Evolutionary conservation across 2,888 invertebrate genomes (phyloP).

Genomic region (Eumerus sabulonum): DNA sequence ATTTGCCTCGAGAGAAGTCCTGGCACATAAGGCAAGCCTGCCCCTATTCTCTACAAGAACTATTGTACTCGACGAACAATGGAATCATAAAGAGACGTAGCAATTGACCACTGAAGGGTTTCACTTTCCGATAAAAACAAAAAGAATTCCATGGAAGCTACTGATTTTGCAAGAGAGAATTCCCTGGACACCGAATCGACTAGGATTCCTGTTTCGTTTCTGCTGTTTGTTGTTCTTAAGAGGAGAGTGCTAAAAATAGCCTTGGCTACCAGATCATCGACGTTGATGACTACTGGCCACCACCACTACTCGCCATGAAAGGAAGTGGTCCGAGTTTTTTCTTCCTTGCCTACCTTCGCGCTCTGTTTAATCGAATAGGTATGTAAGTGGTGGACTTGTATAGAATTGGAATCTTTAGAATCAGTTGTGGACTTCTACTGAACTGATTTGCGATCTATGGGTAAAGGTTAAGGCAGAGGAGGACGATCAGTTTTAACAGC

Average conservation of each 20-base stretch:
- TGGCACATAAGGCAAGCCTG: constrained; percentile 17
- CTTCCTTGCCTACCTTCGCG: too few species aligned
- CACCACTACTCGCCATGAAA: constrained; percentile 22
- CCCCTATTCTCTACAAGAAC: constrained; percentile 20
- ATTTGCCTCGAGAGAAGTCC: constrained; percentile 45
- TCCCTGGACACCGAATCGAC: constrained; percentile 36
- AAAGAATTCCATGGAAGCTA: constrained; percentile 45
- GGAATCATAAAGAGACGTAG: constrained; percentile 16
- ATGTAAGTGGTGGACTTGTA: constrained; percentile 8
- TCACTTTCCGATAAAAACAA: constrained; percentile 62
- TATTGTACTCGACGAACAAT: constrained; percentile 39
- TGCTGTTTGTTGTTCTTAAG: constrained; percentile 44
- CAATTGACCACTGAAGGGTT: constrained; percentile 61
- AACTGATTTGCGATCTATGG: not conserved
- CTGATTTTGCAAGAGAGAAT: constrained; percentile 45
- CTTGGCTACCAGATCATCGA: constrained; percentile 37
- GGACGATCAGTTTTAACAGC: too few species aligned
- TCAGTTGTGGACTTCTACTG: constrained; percentile 2
- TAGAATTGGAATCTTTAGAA: constrained; percentile 2
- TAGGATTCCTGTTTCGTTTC: constrained; percentile 36
- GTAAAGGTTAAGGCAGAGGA: too few species aligned
- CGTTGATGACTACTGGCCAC: too few species aligned
- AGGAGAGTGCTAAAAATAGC: constrained; percentile 64
- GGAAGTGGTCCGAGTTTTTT: constrained; percentile 38
- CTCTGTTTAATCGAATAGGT: constrained; percentile 23